Base-by-base conservation (phyloP, 92 coral and sea anemone species). In the Heteractis magnifica region DNA sequence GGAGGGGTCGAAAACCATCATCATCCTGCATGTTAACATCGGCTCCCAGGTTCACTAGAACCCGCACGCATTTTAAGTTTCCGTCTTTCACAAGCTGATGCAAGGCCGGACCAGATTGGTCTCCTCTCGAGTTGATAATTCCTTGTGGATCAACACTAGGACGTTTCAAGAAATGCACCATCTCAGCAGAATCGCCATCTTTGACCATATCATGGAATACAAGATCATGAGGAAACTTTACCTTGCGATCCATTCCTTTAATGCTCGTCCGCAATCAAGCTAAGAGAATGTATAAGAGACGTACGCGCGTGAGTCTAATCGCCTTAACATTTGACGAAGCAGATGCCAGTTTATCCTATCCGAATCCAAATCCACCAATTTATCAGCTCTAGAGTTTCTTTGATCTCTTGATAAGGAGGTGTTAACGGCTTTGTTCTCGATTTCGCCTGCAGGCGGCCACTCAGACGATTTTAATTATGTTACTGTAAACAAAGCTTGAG, bases 111-210 rank as follows among this genome's bases (percentile, higher is more conserved):
- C 94, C 89, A 13, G 90, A 89, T 44, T 92, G 84, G 10, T 85
- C 86, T 4, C 90, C 83, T 16, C 91, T 77, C 4, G 93, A 87
- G 82, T 97, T 97, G 18, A 97, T 92, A 10, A 97, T 88, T 73
- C 90, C 84, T 14, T 93, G 87, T 1, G 99, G 90, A 41, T 97
- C 99, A 19, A 97, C 99, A 56, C 99, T 97, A 3, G 99, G 99
- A 6, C 99, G 94, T 80, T 97, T 97, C 20, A 97, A 74, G 79
- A 97, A 97, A 83, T 88, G 85, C 68, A 88, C 73, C 94, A 97
- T 97, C 59, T 97, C 99, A 13, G 95, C 86, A 14, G 98, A 91
- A 76, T 97, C 99, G 73, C 99, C 99, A 60, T 94, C 99, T 86
- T 94, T 97, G 1, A 97, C 99, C 87, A 97, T 93, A 53, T 97